These are phyloP conservation scores for Trimorus sp. DNA, from an alignment of 2,888 invertebrate species.

Conservation along the genomic window DNA sequence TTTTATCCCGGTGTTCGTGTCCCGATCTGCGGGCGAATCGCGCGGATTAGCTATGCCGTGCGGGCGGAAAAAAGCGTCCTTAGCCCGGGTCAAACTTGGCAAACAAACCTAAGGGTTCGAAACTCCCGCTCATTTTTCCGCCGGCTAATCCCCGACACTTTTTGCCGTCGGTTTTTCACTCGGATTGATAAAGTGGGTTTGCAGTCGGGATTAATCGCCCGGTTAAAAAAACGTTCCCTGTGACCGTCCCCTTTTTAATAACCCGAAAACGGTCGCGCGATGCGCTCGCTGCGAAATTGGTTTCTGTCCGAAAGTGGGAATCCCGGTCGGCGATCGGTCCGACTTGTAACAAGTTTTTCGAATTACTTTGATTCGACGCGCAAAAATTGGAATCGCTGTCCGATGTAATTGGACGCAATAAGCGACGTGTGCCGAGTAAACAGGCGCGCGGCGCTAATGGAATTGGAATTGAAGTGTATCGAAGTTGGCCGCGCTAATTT, in stretches of 20 bases:
- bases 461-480: conserved; percentile 25
- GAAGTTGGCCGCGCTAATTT: conserved; percentile 20
- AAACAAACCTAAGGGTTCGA: conserved; percentile 19
- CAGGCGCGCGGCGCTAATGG: conserved; percentile 13
- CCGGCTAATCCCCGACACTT: background rate
- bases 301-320: no score
- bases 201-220: no score
- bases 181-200: no score
- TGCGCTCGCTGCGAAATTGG: no score
- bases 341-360: background rate
- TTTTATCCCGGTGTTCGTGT: conserved; percentile 4
- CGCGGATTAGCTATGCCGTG: conserved; percentile 31
- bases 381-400: background rate
- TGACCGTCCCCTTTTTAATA: no score
- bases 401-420: conserved; percentile 18
- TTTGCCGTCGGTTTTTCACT: background rate
- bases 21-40: background rate
- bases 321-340: no score
- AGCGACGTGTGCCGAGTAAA: conserved; percentile 13
- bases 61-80: conserved; percentile 17
- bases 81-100: conserved; percentile 32
- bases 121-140: conserved; percentile 15
- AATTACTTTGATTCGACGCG: no score
- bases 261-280: no score
- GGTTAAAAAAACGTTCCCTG: no score